phyloP scores from a whole-genome alignment of 2,113 vertebrate genomes.

The Todiramphus chloris region DNA sequence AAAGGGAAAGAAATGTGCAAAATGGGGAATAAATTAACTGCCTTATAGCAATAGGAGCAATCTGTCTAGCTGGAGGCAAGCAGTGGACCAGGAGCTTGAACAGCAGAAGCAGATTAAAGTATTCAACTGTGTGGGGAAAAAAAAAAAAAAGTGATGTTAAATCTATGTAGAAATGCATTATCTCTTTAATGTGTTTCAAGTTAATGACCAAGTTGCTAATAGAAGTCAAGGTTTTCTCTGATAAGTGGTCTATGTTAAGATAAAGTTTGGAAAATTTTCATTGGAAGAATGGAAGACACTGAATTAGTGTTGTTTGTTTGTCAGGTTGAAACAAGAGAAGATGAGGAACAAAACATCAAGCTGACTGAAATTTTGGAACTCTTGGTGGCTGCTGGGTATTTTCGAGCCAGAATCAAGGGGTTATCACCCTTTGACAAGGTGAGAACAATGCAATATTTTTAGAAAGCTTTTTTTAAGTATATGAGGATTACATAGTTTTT shows the following conservation, averaged over 20 bases:
- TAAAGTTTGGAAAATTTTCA: rapidly evolving
- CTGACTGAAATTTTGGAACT: slow-evolving; percentile 94
- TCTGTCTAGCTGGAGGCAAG: neutral
- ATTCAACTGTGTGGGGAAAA: neutral
- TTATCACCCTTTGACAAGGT: slow-evolving; percentile 98
- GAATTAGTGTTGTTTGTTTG: neutral
- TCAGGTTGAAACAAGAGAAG: slow-evolving; percentile 95
- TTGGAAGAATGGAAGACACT: neutral
- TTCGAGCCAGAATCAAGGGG: slow-evolving; percentile 95
- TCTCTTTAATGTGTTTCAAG: neutral
- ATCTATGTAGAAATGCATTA: neutral
- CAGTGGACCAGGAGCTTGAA: neutral
- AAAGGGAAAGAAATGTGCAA: neutral
- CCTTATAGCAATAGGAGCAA: neutral
- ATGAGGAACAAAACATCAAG: slow-evolving; percentile 95
- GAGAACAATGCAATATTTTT: neutral
- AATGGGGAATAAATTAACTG: neutral
- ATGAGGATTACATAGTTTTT: neutral
- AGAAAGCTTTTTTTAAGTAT: neutral
- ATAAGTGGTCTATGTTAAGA: rapidly evolving
- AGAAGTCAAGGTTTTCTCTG: neutral
- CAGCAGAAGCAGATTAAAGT: neutral
- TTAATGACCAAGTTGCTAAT: neutral
- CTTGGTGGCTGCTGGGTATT: slow-evolving; percentile 95
- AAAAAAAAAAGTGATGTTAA: neutral